Evolutionary conservation across 2,888 invertebrate species (phyloP).

Genomic region (Zeuzera pyrina): DNA sequence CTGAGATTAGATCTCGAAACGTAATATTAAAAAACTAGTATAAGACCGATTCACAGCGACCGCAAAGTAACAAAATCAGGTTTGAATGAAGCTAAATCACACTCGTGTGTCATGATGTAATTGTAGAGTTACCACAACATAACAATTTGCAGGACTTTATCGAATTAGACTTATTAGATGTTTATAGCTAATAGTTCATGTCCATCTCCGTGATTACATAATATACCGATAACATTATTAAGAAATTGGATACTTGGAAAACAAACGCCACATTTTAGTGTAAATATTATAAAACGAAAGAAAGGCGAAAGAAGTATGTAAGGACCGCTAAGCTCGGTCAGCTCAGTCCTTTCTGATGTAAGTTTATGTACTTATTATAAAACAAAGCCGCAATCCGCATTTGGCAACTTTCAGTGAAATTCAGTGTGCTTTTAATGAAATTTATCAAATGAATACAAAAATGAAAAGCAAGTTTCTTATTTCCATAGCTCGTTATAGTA

Average conservation of each 20-base stretch:
- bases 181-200: not conserved
- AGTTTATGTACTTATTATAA: too few relatives aligned
- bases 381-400: not conserved
- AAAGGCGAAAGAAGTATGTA: too few relatives aligned
- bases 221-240: too few relatives aligned
- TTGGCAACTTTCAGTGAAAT: not conserved
- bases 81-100: constrained; percentile 37
- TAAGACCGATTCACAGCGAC: constrained; percentile 12
- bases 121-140: constrained; percentile 29
- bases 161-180: not conserved
- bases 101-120: constrained; percentile 37
- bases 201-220: not conserved
- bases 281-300: too few relatives aligned
- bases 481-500: too few relatives aligned
- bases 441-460: too few relatives aligned
- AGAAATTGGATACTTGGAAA: too few relatives aligned
- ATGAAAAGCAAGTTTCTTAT: too few relatives aligned
- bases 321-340: too few relatives aligned
- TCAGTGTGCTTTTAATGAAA: not conserved
- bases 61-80: constrained; percentile 16
- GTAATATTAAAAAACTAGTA: constrained; percentile 4
- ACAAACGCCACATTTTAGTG: too few relatives aligned
- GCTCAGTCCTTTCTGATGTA: too few relatives aligned
- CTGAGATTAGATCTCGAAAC: constrained; percentile 4
- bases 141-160: constrained; percentile 22